Conservation (phyloP, 2,797 vertebrate genomes). For the Dromococcyx pavoninus region DNA sequence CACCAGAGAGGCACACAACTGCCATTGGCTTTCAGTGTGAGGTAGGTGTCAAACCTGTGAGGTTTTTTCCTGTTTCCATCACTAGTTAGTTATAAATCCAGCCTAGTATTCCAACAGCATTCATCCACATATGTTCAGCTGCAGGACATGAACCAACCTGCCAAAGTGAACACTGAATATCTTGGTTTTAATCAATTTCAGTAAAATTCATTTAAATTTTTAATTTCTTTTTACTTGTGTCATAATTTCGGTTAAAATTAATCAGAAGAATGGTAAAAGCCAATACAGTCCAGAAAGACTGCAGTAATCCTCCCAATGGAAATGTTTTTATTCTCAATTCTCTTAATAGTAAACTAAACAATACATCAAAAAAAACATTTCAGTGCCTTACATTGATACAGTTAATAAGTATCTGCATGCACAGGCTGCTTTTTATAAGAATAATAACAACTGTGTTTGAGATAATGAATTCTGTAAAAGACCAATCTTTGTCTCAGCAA, state of each 20-base stretch:
- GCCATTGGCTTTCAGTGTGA: neutral
- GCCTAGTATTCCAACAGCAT: neutral
- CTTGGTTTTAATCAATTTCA: neutral
- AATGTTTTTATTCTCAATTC: neutral
- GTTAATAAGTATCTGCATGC: neutral
- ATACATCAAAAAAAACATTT: neutral
- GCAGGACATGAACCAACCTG: neutral
- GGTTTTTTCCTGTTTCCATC: neutral
- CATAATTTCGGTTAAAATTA: neutral
- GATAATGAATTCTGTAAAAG: neutral
- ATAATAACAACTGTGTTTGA: neutral
- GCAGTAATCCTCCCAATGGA: neutral
- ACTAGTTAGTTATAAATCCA: neutral
- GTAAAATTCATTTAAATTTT: neutral
- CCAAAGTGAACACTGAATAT: neutral
- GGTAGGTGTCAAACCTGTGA: neutral
- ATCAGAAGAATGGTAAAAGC: neutral
- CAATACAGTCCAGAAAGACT: neutral
- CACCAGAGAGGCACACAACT: neutral
- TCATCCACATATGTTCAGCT: neutral
- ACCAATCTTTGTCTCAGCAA: constrained; percentile 26
- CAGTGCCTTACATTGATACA: neutral
- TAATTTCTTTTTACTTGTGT: neutral
- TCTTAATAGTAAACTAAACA: neutral
- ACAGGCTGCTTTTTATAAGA: neutral